phyloP scores from a whole-genome alignment of 2,888 invertebrate species.

The Lamellibrachia satsuma region DNA sequence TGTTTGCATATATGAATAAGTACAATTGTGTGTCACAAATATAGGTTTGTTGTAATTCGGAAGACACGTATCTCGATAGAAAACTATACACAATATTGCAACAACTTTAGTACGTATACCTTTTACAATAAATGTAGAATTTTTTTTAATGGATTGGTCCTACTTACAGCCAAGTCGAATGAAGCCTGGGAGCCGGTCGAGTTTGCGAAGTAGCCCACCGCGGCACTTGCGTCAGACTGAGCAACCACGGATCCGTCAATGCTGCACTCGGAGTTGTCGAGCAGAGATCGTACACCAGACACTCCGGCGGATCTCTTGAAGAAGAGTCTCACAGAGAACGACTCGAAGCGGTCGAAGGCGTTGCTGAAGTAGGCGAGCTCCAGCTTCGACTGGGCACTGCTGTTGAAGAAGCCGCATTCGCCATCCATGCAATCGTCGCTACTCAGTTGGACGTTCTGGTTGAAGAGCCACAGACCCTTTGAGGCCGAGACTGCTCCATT shows the following conservation, averaged over 20 bases:
- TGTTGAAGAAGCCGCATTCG: conserved; percentile 22
- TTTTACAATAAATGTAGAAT: too few relatives aligned
- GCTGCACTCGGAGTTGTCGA: background rate
- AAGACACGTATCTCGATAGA: too few relatives aligned
- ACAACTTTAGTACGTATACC: too few relatives aligned
- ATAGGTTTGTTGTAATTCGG: too few relatives aligned
- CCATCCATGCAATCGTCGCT: background rate
- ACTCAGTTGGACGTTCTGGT: conserved; percentile 14
- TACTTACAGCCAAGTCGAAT: background rate
- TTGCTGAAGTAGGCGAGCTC: conserved; percentile 25
- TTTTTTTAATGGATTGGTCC: too few relatives aligned
- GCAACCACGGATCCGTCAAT: background rate
- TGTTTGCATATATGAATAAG: background rate
- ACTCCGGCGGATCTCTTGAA: background rate
- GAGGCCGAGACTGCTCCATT: background rate
- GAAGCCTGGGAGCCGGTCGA: background rate
- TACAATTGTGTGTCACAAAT: background rate
- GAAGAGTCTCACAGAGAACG: conserved; percentile 18
- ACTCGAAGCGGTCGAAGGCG: conserved; percentile 9
- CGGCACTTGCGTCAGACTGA: background rate
- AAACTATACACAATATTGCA: too few relatives aligned
- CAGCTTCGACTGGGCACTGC: conserved; percentile 18
- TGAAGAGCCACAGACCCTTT: conserved; percentile 18
- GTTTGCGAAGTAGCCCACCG: background rate
- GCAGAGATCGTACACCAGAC: background rate